These are phyloP conservation scores for Drosophila yakuba DNA, from an alignment of 1,140 invertebrate species.

Conservation along the genomic window DNA sequence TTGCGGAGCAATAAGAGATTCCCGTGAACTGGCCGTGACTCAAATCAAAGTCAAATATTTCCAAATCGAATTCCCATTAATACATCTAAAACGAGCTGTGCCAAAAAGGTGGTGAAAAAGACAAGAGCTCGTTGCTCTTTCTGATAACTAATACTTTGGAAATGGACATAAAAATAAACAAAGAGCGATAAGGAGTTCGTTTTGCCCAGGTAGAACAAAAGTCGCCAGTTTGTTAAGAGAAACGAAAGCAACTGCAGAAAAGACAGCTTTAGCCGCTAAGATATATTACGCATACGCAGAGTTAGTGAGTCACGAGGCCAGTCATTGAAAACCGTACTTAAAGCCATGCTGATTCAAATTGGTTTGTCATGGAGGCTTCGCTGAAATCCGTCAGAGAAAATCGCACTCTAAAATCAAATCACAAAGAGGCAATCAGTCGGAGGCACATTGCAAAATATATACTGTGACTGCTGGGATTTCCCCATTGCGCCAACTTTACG, in stretches of 20 bases:
- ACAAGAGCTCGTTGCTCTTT: conserved; percentile 11
- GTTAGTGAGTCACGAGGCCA: conserved; percentile 53
- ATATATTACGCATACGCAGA: conserved; percentile 65
- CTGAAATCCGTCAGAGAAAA: conserved; percentile 16
- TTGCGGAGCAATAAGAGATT: conserved; percentile 34
- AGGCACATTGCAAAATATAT: background rate
- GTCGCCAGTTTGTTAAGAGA: conserved; percentile 9
- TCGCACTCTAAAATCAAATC: conserved; percentile 1
- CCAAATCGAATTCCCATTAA: conserved; percentile 75
- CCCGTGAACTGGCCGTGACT: conserved; percentile 63
- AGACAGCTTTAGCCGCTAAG: conserved; percentile 17
- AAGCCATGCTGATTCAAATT: conserved; percentile 9
- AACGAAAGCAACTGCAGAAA: conserved; percentile 7
- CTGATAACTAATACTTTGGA: conserved; percentile 65
- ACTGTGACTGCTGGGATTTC: background rate
- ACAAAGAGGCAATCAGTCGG: background rate
- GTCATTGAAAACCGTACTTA: conserved; percentile 29
- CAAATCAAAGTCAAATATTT: conserved; percentile 66
- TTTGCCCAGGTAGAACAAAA: conserved; percentile 30
- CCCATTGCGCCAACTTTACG: no score
- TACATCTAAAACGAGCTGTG: conserved; percentile 65
- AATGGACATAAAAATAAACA: conserved; percentile 50
- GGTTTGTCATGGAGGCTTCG: conserved; percentile 25
- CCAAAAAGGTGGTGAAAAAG: conserved; percentile 45
- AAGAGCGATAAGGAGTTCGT: conserved; percentile 49